These are phyloP conservation scores for Portunus trituberculatus DNA, from an alignment of 1,140 invertebrate genomes.

Conservation along the genomic window DNA sequence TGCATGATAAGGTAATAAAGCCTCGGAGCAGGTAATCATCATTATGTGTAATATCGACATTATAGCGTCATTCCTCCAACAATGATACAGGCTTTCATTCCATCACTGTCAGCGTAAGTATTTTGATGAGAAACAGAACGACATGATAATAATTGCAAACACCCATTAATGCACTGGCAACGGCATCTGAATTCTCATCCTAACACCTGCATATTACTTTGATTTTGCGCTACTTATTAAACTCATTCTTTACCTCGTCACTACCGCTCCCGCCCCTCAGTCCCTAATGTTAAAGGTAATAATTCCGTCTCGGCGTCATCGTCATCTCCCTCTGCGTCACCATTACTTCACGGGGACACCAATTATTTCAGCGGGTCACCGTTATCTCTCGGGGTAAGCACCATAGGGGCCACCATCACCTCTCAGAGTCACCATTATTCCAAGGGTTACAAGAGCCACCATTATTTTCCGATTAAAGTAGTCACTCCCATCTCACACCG, in stretches of 20 bases:
- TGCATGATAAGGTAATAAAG: slow-evolving; percentile 57
- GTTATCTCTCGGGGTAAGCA: neutral
- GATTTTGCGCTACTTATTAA: neutral
- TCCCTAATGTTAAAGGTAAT: neutral
- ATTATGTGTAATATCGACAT: slow-evolving; percentile 43
- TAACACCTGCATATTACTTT: neutral
- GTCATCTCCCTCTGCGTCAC: neutral
- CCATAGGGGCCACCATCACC: neutral
- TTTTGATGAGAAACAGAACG: neutral
- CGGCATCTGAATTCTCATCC: slow-evolving; percentile 46
- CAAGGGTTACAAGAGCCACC: neutral
- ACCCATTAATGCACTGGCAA: neutral
- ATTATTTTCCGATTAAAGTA: neutral
- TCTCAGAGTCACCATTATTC: neutral
- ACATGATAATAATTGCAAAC: slow-evolving; percentile 33
- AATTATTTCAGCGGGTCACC: neutral
- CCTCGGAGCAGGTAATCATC: slow-evolving; percentile 37
- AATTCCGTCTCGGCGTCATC: neutral
- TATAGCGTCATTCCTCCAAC: slow-evolving; percentile 27
- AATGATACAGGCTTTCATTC: slow-evolving; percentile 43
- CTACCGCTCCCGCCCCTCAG: neutral
- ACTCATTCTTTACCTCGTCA: neutral
- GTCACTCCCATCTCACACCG: neutral
- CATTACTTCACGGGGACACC: neutral
- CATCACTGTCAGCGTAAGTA: slow-evolving; percentile 29